A percentile compares a stretch with the other conserved stretches of the same genome.
phyloP scores from a whole-genome alignment of 2,797 vertebrate species.

The Acrossocheilus fasciatus region DNA sequence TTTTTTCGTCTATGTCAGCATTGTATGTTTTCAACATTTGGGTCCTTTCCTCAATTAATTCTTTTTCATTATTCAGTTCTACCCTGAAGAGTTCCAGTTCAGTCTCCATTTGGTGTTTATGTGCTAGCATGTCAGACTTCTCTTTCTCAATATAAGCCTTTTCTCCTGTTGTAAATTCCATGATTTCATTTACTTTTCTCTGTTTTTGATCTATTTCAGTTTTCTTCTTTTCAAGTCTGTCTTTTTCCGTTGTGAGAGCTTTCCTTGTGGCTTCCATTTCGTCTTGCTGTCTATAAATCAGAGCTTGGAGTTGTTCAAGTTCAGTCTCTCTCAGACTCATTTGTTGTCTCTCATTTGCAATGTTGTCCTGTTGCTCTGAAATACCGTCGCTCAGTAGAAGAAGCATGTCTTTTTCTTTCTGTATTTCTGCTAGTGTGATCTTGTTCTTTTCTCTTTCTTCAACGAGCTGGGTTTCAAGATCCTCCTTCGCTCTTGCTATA shows the following conservation, averaged over 20 bases:
- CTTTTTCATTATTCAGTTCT: conserved; percentile 1
- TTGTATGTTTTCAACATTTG: neutral
- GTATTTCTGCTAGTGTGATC: neutral
- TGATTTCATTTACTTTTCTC: conserved; percentile 6
- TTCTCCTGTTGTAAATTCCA: neutral
- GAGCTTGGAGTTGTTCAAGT: conserved; percentile 16
- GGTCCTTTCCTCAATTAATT: conserved; percentile 4
- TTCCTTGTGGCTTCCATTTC: conserved; percentile 2
- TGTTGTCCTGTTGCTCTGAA: conserved; percentile 25
- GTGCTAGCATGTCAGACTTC: neutral
- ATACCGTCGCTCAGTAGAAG: neutral
- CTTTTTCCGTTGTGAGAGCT: neutral
- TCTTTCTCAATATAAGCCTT: conserved; percentile 11
- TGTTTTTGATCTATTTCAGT: neutral
- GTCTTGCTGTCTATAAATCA: conserved; percentile 13
- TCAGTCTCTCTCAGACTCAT: conserved; percentile 5
- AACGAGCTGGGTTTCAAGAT: conserved; percentile 21
- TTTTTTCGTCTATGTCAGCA: neutral
- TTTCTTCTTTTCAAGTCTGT: neutral
- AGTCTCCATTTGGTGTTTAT: neutral
- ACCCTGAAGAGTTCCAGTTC: neutral
- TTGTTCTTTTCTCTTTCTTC: conserved; percentile 34
- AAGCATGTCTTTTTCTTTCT: conserved; percentile 20
- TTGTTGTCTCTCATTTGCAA: conserved; percentile 6
- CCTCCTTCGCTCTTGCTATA: conserved; percentile 20